Evolutionary conservation across 1,140 invertebrate species (phyloP).

Genomic region (Trichogramma pretiosum): DNA sequence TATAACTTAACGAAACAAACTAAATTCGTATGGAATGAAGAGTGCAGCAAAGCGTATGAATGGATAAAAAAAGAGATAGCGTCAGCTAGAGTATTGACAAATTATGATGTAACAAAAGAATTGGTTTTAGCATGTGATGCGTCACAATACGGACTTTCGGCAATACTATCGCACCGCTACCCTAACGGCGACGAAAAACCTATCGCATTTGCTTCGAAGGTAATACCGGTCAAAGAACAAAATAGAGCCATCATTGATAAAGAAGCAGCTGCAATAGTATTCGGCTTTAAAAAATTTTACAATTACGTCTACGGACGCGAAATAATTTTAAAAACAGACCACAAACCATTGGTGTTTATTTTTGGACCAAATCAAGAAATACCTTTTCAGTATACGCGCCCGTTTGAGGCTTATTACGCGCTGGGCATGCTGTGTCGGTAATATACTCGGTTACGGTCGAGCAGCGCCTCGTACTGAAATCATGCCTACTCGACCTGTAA

Average conservation of each 20-base stretch:
- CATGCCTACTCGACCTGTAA: too few relatives aligned
- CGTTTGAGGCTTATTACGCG: too few relatives aligned
- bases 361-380: constrained; percentile 16
- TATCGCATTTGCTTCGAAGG: neutral
- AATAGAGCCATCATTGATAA: constrained; percentile 12
- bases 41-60: constrained; percentile 26
- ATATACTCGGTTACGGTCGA: too few relatives aligned
- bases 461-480: too few relatives aligned
- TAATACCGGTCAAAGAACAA: constrained; percentile 1
- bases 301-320: constrained; percentile 37
- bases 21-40: constrained; percentile 23
- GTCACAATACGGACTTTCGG: constrained; percentile 2
- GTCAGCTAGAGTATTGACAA: constrained; percentile 25
- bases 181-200: neutral
- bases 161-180: neutral
- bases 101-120: constrained; percentile 24
- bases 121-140: constrained; percentile 11
- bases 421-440: too few relatives aligned
- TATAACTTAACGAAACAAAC: constrained; percentile 20
- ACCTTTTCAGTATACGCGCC: too few relatives aligned
- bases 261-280: too few relatives aligned
- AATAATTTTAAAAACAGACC: constrained; percentile 35
- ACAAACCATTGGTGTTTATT: constrained; percentile 29
- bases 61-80: constrained; percentile 27
- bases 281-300: constrained; percentile 27